Evolutionary conservation across 2,888 invertebrate species (phyloP).

Genomic region (Rhagonycha lutea): DNA sequence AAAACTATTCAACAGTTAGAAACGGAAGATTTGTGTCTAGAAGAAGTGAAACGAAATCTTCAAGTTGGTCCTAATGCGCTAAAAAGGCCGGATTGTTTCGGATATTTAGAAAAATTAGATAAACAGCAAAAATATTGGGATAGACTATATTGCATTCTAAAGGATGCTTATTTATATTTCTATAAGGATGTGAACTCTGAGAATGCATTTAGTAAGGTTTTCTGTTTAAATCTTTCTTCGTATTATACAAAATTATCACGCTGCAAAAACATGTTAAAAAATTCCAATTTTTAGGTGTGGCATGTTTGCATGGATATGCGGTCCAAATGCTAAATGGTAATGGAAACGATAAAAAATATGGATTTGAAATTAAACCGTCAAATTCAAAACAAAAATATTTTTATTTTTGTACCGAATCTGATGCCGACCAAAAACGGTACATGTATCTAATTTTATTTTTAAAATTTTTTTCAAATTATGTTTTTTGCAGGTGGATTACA

Average conservation of each 20-base stretch:
- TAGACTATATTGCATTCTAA: slow-evolving; percentile 89
- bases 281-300: not conserved
- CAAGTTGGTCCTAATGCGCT: slow-evolving; percentile 80
- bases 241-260: no score
- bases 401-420: not conserved
- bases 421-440: not conserved
- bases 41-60: slow-evolving; percentile 78
- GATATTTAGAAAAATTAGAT: slow-evolving; percentile 87
- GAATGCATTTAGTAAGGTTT: slow-evolving; percentile 77
- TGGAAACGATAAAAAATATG: not conserved
- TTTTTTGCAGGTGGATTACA: not conserved
- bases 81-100: slow-evolving; percentile 86
- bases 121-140: slow-evolving; percentile 89
- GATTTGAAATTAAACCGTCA: not conserved
- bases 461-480: not conserved
- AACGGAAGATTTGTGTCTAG: slow-evolving; percentile 67
- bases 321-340: not conserved
- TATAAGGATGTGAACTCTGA: slow-evolving; percentile 87
- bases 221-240: not conserved
- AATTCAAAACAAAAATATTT: not conserved
- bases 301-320: not conserved
- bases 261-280: not conserved
- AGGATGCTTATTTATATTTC: slow-evolving; percentile 93
- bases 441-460: not conserved
- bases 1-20: slow-evolving; percentile 70